A percentile compares a stretch with the other conserved stretches of the same genome.
These are phyloP conservation scores for Thereva nobilitata DNA, from an alignment of 2,888 invertebrate species.

Conservation along the genomic window DNA sequence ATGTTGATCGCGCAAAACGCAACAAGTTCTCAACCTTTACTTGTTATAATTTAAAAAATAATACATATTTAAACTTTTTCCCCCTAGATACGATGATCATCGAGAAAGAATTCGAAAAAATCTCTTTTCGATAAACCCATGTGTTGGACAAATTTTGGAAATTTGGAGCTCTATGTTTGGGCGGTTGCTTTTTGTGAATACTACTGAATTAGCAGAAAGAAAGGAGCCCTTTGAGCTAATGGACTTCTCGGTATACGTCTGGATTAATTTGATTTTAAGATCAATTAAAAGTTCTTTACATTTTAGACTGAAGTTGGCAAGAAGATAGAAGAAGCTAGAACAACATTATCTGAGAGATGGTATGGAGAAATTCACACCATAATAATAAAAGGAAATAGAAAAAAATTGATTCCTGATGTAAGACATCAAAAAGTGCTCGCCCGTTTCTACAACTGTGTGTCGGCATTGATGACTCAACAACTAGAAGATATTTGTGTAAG, in stretches of 20 bases:
- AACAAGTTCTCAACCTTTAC: too few relatives aligned
- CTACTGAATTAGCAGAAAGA: constrained; percentile 53
- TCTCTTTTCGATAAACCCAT: constrained; percentile 78
- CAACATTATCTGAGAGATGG: constrained; percentile 65
- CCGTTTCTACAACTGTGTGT: constrained; percentile 83
- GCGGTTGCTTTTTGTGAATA: constrained; percentile 55
- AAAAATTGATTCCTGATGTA: constrained; percentile 69
- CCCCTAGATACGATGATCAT: constrained; percentile 57
- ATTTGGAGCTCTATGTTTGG: constrained; percentile 81
- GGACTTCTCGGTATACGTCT: constrained; percentile 51
- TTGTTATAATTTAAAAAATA: background rate
- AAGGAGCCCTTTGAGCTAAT: constrained; percentile 54
- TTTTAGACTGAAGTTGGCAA: constrained; percentile 56
- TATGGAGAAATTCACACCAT: constrained; percentile 55
- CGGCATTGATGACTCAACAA: constrained; percentile 85
- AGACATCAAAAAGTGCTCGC: constrained; percentile 68
- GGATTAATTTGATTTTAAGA: constrained; percentile 1
- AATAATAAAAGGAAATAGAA: constrained; percentile 65
- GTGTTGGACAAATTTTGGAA: constrained; percentile 76
- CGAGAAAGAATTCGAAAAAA: constrained; percentile 63
- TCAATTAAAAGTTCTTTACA: background rate
- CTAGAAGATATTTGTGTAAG: constrained; percentile 79
- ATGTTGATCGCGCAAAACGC: too few relatives aligned
- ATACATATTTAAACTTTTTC: background rate
- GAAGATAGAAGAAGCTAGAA: constrained; percentile 71